phyloP scores from a whole-genome alignment of 2,797 vertebrate genomes.

The Phrynocephalus forsythii region DNA sequence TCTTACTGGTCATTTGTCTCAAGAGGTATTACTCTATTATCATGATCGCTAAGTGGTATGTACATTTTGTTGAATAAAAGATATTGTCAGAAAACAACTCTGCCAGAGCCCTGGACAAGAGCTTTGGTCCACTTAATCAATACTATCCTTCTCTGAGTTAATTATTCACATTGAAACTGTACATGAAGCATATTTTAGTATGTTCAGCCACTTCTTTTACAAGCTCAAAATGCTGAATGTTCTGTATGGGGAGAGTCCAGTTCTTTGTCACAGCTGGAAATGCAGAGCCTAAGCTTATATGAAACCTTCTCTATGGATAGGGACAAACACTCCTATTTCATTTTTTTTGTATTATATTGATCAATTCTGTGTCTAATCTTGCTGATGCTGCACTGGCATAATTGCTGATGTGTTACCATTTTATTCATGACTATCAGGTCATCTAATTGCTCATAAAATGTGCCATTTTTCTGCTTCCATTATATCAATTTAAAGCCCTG shows the following conservation, averaged over 20 bases:
- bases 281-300: not conserved
- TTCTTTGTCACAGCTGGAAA: not conserved
- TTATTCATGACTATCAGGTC: not conserved
- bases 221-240: not conserved
- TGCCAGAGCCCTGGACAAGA: not conserved
- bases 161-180: not conserved
- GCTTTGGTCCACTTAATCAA: not conserved
- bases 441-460: conserved; percentile 4
- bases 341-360: not conserved
- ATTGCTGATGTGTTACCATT: not conserved
- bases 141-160: not conserved
- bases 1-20: no score
- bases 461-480: not conserved
- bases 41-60: not conserved
- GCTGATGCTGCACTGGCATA: not conserved
- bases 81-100: not conserved
- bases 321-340: not conserved
- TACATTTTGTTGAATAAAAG: not conserved
- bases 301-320: not conserved
- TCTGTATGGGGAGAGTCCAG: not conserved
- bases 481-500: not conserved
- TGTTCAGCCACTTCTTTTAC: not conserved
- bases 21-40: not conserved
- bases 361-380: not conserved
- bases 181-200: not conserved